Percentiles rank a stretch among this genome's conserved stretches.
These are phyloP conservation scores for Physocephala rufipes DNA, from an alignment of 2,888 invertebrate species.

Conservation along the genomic window DNA sequence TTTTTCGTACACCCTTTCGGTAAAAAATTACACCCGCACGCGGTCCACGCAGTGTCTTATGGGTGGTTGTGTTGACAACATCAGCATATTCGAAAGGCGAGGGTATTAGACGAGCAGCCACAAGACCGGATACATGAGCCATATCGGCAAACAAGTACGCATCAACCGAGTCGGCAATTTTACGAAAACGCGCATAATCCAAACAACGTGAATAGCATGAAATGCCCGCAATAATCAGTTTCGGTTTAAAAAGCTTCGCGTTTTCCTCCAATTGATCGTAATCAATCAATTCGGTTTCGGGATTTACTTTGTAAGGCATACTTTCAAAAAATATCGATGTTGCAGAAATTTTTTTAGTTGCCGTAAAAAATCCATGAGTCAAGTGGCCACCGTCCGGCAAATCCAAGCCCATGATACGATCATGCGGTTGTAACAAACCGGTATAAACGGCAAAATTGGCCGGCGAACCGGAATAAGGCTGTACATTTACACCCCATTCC, in stretches of 20 bases:
- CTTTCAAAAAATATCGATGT: slow-evolving; percentile 98
- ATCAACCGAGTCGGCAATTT: slow-evolving; percentile 84
- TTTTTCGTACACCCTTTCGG: slow-evolving; percentile 84
- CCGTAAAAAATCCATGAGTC: slow-evolving; percentile 91
- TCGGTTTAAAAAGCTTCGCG: slow-evolving; percentile 89
- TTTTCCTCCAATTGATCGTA: slow-evolving; percentile 86
- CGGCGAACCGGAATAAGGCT: slow-evolving; percentile 94
- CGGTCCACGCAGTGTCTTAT: slow-evolving; percentile 90
- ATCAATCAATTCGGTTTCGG: slow-evolving; percentile 87
- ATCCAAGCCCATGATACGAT: slow-evolving; percentile 96
- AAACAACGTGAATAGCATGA: slow-evolving; percentile 93
- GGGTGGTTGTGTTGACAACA: slow-evolving; percentile 93
- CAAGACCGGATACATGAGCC: slow-evolving; percentile 94
- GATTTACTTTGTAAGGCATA: slow-evolving; percentile 94
- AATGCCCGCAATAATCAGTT: slow-evolving; percentile 91
- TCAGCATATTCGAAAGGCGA: slow-evolving; percentile 92
- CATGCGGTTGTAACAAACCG: slow-evolving; percentile 87
- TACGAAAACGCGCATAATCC: slow-evolving; percentile 88
- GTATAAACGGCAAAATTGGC: slow-evolving; percentile 98
- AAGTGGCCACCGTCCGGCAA: slow-evolving; percentile 97
- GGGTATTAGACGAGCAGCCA: slow-evolving; percentile 88
- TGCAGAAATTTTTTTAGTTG: slow-evolving; percentile 91
- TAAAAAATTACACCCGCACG: slow-evolving; percentile 92
- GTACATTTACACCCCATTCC: slow-evolving; percentile 98
- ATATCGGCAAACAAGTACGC: slow-evolving; percentile 93